phyloP scores from a whole-genome alignment of 2,888 invertebrate genomes.

The Noctua comes region DNA sequence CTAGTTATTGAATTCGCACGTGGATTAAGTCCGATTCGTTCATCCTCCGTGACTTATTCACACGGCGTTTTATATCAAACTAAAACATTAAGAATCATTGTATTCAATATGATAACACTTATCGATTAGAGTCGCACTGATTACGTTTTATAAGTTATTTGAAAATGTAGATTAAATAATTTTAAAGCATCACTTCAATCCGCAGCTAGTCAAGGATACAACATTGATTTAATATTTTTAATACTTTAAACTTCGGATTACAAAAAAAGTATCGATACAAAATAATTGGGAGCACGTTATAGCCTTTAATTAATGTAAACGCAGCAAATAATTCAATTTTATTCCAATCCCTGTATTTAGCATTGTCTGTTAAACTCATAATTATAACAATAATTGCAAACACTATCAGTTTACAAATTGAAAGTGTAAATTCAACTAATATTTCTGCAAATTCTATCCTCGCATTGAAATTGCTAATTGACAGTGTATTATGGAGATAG shows the following conservation, averaged over 20 bases:
- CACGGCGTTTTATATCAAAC: conserved; percentile 63
- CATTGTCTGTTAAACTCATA: conserved; percentile 20
- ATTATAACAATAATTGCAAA: conserved; percentile 15
- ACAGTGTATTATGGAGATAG: not conserved
- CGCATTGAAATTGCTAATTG: conserved; percentile 17
- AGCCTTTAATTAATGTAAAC: not conserved
- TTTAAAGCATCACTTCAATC: conserved; percentile 33
- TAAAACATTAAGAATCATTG: conserved; percentile 64
- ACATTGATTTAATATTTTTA: conserved; percentile 22
- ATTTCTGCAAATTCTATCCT: conserved; percentile 23
- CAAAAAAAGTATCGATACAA: not conserved
- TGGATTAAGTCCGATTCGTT: conserved; percentile 17
- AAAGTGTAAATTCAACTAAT: conserved; percentile 1
- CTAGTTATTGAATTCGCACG: conserved; percentile 34
- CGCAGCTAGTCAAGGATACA: conserved; percentile 18
- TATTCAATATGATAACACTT: conserved; percentile 71
- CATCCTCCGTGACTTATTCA: conserved; percentile 56
- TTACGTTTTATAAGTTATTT: conserved; percentile 66
- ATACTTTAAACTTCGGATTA: conserved; percentile 13
- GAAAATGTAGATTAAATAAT: conserved; percentile 49
- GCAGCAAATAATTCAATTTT: conserved; percentile 1
- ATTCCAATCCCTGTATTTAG: conserved; percentile 2
- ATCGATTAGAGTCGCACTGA: conserved; percentile 74
- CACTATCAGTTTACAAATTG: conserved; percentile 28
- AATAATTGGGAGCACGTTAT: conserved; percentile 14